phyloP scores from a whole-genome alignment of 2,888 invertebrate species.

The Phaonia tiefii region DNA sequence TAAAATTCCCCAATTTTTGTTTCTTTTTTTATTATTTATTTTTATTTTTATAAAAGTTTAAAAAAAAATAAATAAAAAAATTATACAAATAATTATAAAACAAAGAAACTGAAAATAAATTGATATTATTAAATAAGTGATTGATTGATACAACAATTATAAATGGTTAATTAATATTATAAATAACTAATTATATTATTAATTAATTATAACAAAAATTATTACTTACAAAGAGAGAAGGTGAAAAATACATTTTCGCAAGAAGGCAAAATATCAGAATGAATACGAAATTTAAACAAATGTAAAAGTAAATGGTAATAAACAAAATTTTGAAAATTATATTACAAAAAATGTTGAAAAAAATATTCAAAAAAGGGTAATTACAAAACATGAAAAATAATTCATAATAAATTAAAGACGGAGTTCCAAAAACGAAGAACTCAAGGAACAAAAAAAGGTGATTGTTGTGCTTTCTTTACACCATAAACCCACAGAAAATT shows the following conservation, averaged over 20 bases:
- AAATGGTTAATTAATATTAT: constrained; percentile 63
- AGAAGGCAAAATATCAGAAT: constrained; percentile 34
- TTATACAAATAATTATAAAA: constrained; percentile 1
- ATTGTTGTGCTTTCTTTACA: no score
- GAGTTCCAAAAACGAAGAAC: constrained; percentile 24
- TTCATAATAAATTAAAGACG: constrained; percentile 23
- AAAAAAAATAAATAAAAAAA: constrained; percentile 5
- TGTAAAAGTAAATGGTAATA: constrained; percentile 14
- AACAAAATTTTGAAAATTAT: constrained; percentile 27
- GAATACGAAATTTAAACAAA: constrained; percentile 34
- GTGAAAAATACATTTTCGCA: constrained; percentile 26
- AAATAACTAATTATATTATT: constrained; percentile 51
- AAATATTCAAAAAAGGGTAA: constrained; percentile 26
- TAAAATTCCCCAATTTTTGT: no score
- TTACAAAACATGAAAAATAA: constrained; percentile 9
- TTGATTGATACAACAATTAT: constrained; percentile 57
- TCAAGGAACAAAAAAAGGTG: background rate
- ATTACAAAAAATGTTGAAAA: constrained; percentile 19
- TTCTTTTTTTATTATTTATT: constrained; percentile 15
- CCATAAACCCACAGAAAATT: no score
- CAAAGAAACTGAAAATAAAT: constrained; percentile 40
- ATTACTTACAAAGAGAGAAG: constrained; percentile 22
- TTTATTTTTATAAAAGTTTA: constrained; percentile 28
- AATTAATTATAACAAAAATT: constrained; percentile 49
- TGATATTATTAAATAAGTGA: constrained; percentile 61